Base-by-base conservation (phyloP, 2,888 invertebrate genomes). In the Dryomyza anilis region DNA sequence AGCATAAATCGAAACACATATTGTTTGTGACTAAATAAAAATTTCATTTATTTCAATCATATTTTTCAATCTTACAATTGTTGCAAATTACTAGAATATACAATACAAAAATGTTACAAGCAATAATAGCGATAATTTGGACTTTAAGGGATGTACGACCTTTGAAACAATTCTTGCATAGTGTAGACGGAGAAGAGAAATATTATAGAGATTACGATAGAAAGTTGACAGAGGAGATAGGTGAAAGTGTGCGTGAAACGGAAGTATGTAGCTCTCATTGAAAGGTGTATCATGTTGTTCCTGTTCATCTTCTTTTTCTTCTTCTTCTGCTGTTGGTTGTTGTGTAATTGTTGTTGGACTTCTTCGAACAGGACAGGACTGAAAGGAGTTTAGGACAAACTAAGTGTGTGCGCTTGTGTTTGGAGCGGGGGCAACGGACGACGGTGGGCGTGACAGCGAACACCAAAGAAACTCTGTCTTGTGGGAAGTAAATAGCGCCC, bases 61-160 rank as follows among this genome's bases (percentile, higher is more conserved):
- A 69, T 73, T 57, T 77, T 71, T 78, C 78, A 78, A 77, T 77
- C 72, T 77, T 75, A 74, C 72, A 75, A 78, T 77, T 77, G 77
- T 78, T 78, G 78, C 78, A 76, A 72, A 56, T 46, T 33, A 36
- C 30, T 33, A 63, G 25, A 25, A 33, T 39, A 39, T 39, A 39
- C 12, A n/a, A n/a, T n/a, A n/a, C n/a, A n/a, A n/a, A n/a, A n/a
- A n/a, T n/a, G n/a, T n/a, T n/a, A n/a, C n/a, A n/a, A n/a, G n/a
- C n/a, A n/a, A n/a, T n/a, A n/a, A n/a, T n/a, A n/a, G n/a, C n/a
- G n/a, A n/a, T n/a, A n/a, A n/a, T n/a, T n/a, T n/a, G n/a, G n/a
- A n/a, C n/a, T n/a, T n/a, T n/a, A n/a, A n/a, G n/a, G n/a, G n/a
- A n/a, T n/a, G n/a, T n/a, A n/a, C n/a, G n/a, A n/a, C n/a, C n/a